Evolutionary conservation across 2,797 vertebrate genomes (phyloP), one percentile per base, ranked within the genome.

Genomic region (Cercopithecus hamlyni): DNA sequence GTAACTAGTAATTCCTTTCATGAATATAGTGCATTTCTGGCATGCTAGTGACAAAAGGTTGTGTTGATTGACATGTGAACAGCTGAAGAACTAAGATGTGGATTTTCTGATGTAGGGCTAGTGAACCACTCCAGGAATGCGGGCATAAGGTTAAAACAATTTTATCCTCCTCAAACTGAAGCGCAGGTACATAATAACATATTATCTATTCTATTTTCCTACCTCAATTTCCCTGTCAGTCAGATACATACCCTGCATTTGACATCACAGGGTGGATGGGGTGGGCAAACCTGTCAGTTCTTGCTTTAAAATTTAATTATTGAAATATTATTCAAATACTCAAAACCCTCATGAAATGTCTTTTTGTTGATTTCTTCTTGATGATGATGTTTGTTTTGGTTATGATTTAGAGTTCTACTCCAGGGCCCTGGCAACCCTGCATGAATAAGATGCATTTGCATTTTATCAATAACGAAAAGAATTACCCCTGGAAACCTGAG

Each of bases 171-270:
- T 39, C 4, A 30, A 55, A 61, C 13, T 64, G 20, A 75, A 2
- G 4, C 22, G 11, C 52, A 94, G 2, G 1, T 1, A 24, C 4
- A 1, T 20, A 33, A 26, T 19, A 52, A 7, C 4, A 36, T 27
- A 20, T 15, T 22, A 43, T 61, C n/a, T 50, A 1, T 39, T n/a
- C 7, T 27, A 14, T 80, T 19, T 70, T 27, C 50, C 50, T 76
- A 55, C 2, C 10, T 19, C 36, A 2, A 1, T 26, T 43, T 87
- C 52, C 61, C 7, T 81, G 73, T 39, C 17, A 41, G 3, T 3
- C n/a, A 13, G n/a, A 45, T 11, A 73, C 12, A 39, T 12, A 61
- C 4, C 22, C 39, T 33, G 36, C 6, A 30, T 22, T 85, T 77
- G 26, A 15, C 26, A 45, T 20, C 24, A 26, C 8, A 45, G 27